A percentile compares a stretch with the other conserved stretches of the same genome.
Evolutionary conservation across 2,888 invertebrate species (phyloP).

Genomic region (Melolontha melolontha): DNA sequence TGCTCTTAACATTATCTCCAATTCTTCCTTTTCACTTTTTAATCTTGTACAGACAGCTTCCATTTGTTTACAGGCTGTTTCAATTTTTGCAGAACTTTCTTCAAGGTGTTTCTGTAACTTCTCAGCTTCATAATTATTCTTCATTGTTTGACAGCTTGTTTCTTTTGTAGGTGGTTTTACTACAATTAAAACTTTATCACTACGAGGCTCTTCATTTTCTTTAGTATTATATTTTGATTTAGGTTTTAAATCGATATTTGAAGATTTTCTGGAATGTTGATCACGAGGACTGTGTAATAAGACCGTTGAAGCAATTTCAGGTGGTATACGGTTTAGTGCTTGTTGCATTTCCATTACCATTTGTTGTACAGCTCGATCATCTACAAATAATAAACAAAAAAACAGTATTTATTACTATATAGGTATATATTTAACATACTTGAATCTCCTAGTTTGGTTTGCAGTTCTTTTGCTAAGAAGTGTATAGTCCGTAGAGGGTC

Average conservation of each 20-base stretch:
- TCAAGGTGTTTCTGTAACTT: conserved; percentile 60
- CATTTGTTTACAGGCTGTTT: conserved; percentile 61
- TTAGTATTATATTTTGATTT: conserved; percentile 16
- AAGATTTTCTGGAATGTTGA: conserved; percentile 19
- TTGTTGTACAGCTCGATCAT: conserved; percentile 58
- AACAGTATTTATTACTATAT: not conserved
- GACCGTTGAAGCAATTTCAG: conserved; percentile 59
- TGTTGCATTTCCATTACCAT: conserved; percentile 62
- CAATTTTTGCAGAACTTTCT: conserved; percentile 60
- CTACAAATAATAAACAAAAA: conserved; percentile 43
- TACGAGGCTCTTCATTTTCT: conserved; percentile 5
- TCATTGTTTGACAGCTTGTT: conserved; percentile 54
- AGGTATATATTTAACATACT: conserved; percentile 51
- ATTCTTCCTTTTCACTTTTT: conserved; percentile 59
- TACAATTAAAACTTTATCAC: conserved; percentile 27
- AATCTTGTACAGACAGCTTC: conserved; percentile 60
- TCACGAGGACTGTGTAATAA: conserved; percentile 49
- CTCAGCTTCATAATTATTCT: conserved; percentile 54
- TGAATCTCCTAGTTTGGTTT: conserved; percentile 56
- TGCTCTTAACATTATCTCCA: conserved; percentile 56
- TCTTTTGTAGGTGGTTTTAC: conserved; percentile 34
- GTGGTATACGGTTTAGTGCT: conserved; percentile 61
- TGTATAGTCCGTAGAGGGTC: conserved; percentile 63
- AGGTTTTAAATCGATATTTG: conserved; percentile 33
- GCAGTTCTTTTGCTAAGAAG: conserved; percentile 62